phyloP scores from a whole-genome alignment of 2,888 invertebrate genomes.

The Caenorhabditis panamensis region DNA sequence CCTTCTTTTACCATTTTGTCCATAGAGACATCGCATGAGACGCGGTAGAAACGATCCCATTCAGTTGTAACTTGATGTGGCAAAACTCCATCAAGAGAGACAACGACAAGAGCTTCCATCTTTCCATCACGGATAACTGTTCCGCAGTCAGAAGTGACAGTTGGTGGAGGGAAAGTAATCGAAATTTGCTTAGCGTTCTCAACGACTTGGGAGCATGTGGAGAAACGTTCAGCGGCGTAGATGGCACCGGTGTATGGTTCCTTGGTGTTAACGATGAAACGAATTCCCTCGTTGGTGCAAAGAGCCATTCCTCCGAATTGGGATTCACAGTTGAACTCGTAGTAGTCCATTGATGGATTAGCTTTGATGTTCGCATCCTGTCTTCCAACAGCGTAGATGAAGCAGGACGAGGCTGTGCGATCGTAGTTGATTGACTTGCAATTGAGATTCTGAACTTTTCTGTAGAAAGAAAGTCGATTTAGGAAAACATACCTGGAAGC shows the following conservation, averaged over 20 bases:
- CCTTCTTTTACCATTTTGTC: conserved; percentile 81
- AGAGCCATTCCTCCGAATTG: conserved; percentile 82
- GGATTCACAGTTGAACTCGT: conserved; percentile 82
- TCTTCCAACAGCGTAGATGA: conserved; percentile 80
- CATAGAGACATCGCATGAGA: conserved; percentile 81
- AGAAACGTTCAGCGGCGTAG: conserved; percentile 81
- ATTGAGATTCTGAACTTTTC: conserved; percentile 81
- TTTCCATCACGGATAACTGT: conserved; percentile 81
- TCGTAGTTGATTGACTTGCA: conserved; percentile 81
- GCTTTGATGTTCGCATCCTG: conserved; percentile 78
- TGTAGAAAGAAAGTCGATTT: conserved; percentile 26
- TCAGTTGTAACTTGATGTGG: conserved; percentile 82
- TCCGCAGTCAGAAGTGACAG: conserved; percentile 80
- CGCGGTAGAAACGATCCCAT: conserved; percentile 81
- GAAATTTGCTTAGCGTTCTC: conserved; percentile 81
- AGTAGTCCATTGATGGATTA: conserved; percentile 81
- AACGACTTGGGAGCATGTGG: conserved; percentile 81
- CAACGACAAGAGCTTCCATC: conserved; percentile 81
- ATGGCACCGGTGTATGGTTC: conserved; percentile 82
- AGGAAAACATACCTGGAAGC: conserved; percentile 72
- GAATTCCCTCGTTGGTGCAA: conserved; percentile 81
- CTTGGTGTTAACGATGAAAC: conserved; percentile 82
- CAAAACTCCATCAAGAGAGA: conserved; percentile 81
- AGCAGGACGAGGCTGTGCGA: conserved; percentile 79
- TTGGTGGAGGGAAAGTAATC: conserved; percentile 82